Conservation (phyloP, 2,113 vertebrate species). For the Pampusana beccarii region DNA sequence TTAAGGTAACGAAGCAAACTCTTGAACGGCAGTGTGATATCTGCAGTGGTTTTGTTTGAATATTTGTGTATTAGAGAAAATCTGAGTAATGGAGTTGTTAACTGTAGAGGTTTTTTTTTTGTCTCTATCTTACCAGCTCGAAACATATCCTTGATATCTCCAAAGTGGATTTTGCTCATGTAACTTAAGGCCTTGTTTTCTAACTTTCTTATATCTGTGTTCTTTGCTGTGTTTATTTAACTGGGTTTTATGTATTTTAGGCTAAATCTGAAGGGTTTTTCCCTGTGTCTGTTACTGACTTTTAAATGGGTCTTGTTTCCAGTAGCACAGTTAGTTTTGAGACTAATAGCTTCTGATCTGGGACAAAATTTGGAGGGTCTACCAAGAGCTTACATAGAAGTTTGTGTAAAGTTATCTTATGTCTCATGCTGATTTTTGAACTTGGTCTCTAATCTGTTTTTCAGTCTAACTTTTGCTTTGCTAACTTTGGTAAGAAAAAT, state of each 20-base stretch:
- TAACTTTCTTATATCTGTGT: background rate
- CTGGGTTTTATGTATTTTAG: background rate
- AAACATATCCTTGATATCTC: background rate
- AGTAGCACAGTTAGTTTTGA: background rate
- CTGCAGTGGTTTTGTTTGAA: background rate
- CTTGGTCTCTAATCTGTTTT: background rate
- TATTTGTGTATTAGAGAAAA: background rate
- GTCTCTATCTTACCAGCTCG: background rate
- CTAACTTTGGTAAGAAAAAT: constrained; percentile 26
- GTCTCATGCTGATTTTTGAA: background rate
- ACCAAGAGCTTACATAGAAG: background rate
- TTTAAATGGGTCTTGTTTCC: background rate
- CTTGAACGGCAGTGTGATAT: background rate
- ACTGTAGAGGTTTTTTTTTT: too few species aligned
- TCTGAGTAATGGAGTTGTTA: background rate
- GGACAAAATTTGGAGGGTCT: background rate
- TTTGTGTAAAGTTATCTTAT: background rate
- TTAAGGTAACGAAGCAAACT: background rate
- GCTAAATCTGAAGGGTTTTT: background rate
- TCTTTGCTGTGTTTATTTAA: background rate
- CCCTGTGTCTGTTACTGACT: background rate
- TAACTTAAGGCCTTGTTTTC: background rate
- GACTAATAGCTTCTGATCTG: background rate
- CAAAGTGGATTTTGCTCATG: background rate
- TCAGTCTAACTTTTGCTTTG: constrained; percentile 15